Evolutionary conservation across 2,888 invertebrate species (phyloP), one percentile per base, ranked within the genome.

Genomic region (Psylliodes chrysocephalus): DNA sequence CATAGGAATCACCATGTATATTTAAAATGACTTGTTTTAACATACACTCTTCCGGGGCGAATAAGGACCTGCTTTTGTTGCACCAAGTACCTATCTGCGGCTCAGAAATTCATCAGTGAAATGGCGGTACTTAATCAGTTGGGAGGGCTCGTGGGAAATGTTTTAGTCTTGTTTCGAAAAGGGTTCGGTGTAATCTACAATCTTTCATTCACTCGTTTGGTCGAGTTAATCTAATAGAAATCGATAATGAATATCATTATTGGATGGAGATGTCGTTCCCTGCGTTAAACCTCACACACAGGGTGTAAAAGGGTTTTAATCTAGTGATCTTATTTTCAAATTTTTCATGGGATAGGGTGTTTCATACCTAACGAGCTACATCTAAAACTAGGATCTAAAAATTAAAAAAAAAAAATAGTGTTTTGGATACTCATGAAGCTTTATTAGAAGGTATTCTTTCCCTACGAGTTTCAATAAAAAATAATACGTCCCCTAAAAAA

Each of bases 231-330:
- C 46, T 46, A 22, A 46, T 46, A 46, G 46, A 46, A 46, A 46
- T 46, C 46, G 22, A 46, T 46, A 46, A 22, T 46, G 46, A 46
- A 22, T 46, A 46, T 25, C 19, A 46, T 46, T 46, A 46, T 46
- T 25, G 22, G 22, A 46, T 2, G 1, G 5, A 17, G 22, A 1
- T 22, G 22, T 25, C 22, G 17, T 40, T 44, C 8, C 25, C 25
- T 7, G 7, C 25, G 25, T 25, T 25, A 8, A 30, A 30, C 30
- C 30, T 30, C 30, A 30, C 30, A 8, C 30, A 30, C 1, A 8
- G 30, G 3, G 30, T 30, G 30, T 30, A 30, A 10, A 8, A 2
- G 10, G 30, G 8, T 8, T 30, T 30, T 6, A 30, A 30, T 22
- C 22, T 22, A n/a, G n/a, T n/a, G n/a, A n/a, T n/a, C n/a, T n/a